Percentiles rank a stretch among this genome's conserved stretches.
Conservation (phyloP, 2,888 invertebrate species). For the Acrocyrtus sp. region DNA sequence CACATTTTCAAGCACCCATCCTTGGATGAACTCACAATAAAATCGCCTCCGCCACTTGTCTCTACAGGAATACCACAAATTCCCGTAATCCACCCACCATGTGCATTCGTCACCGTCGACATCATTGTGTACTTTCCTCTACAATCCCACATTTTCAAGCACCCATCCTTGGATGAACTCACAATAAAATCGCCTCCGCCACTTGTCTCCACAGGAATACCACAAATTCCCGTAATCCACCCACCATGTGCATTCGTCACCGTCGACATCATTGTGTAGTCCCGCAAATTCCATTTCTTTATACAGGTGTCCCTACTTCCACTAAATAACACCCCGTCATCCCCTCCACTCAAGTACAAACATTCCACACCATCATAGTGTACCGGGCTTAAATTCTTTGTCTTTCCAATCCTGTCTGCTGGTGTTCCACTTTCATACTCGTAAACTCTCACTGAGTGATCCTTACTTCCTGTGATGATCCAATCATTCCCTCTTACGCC, state of each 20-base stretch:
- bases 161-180: slow-evolving; percentile 51
- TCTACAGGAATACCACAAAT: slow-evolving; percentile 50
- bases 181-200: slow-evolving; percentile 18
- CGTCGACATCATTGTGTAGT: slow-evolving; percentile 28
- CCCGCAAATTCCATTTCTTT: slow-evolving; percentile 83
- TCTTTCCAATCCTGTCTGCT: slow-evolving; percentile 16
- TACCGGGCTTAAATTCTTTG: slow-evolving; percentile 73
- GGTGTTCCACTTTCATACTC: slow-evolving; percentile 18
- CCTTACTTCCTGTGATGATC: slow-evolving; percentile 85
- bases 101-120: slow-evolving; percentile 53
- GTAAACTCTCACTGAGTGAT: slow-evolving; percentile 80
- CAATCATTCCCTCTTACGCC: slow-evolving; percentile 71
- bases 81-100: slow-evolving; percentile 59
- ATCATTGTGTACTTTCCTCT: slow-evolving; percentile 33
- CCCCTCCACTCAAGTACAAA: slow-evolving; percentile 71
- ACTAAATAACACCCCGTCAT: slow-evolving; percentile 78
- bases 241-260: slow-evolving; percentile 55
- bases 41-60: slow-evolving; percentile 8
- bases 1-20: slow-evolving; percentile 61
- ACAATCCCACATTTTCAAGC: slow-evolving; percentile 58
- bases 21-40: slow-evolving; percentile 34
- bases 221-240: slow-evolving; percentile 58
- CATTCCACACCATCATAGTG: slow-evolving; percentile 92
- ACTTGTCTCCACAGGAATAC: slow-evolving; percentile 31
- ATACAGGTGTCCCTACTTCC: slow-evolving; percentile 87